Base-by-base conservation (phyloP, 2,888 invertebrate genomes). In the Automeris io region DNA sequence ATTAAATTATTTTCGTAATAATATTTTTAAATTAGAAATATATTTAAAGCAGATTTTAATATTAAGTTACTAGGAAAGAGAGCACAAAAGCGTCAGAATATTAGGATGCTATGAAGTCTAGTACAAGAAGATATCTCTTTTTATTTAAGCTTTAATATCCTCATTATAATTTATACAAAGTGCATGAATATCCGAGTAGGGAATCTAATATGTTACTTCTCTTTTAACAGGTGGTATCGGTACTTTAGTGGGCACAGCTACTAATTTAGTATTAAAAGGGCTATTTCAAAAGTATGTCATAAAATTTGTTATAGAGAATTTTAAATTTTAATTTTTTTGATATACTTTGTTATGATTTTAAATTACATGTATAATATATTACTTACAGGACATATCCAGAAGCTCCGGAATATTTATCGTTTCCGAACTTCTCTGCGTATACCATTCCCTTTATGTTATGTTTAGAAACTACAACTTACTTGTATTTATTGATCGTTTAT, bases 201-300 rank as follows among this genome's bases (percentile, higher is more conserved):
- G n/a, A n/a, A n/a, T n/a, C n/a, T n/a, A n/a, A n/a, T n/a, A n/a
- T n/a, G n/a, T n/a, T n/a, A n/a, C n/a, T n/a, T n/a, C n/a, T n/a
- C n/a, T n/a, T 16, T 47, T 47, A 61, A 12, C 50, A 65, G 95
- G 90, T 45, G 92, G 92, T 5, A 90, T 92, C 39, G 95, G 94
- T 5, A 92, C 92, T 18, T 75, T 93, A 33, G 91, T 92, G 35
- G 93, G 93, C 8, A 91, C 91, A 8, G 92, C 89, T 18, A 94
- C 94, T 4, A 95, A 95, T 78, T 81, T 95, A 41, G 93, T 93
- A 3, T 91, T 94, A 55, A 94, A 93, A 76, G 93, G 92, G 45
- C 87, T 92, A 32, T 91, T 90, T 50, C 83, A 88, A 40, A 68
- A 69, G 91, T 90, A 74, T 68, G 19, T n/a, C 19, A 18, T 35